Conservation (phyloP, 2,888 invertebrate species). For the Macropis europaea region DNA sequence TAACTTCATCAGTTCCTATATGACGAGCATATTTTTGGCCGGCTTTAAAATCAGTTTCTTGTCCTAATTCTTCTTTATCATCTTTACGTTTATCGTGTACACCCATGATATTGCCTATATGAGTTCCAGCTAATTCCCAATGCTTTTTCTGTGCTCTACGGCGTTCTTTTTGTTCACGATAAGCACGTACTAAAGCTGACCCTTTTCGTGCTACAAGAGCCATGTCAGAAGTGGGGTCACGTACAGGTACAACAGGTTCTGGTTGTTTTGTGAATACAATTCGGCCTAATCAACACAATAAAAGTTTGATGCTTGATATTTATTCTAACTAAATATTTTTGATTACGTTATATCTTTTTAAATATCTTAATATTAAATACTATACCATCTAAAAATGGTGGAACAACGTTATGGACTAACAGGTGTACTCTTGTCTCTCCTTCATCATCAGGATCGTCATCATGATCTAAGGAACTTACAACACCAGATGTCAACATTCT, state of each 20-base stretch:
- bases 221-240: slow-evolving; percentile 98
- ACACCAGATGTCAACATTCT: slow-evolving; percentile 98
- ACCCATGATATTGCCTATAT: slow-evolving; percentile 98
- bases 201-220: slow-evolving; percentile 97
- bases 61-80: slow-evolving; percentile 83
- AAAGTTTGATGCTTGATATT: neutral
- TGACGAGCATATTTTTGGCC: slow-evolving; percentile 99
- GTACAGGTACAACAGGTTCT: slow-evolving; percentile 98
- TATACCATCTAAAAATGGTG: slow-evolving; percentile 97
- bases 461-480: slow-evolving; percentile 92
- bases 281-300: slow-evolving; percentile 79
- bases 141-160: slow-evolving; percentile 98
- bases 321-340: neutral
- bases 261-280: slow-evolving; percentile 99
- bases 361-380: neutral
- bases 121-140: slow-evolving; percentile 99
- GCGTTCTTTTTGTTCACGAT: slow-evolving; percentile 98
- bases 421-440: slow-evolving; percentile 96
- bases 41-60: slow-evolving; percentile 88
- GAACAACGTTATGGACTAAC: slow-evolving; percentile 98
- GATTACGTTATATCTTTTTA: neutral
- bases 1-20: slow-evolving; percentile 86
- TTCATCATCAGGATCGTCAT: slow-evolving; percentile 97
- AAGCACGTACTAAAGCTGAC: slow-evolving; percentile 92
- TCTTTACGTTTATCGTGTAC: slow-evolving; percentile 84